Percentiles rank a stretch among this genome's conserved stretches.
Evolutionary conservation across 2,113 vertebrate genomes (phyloP).

Genomic region (Alligator mississippiensis): DNA sequence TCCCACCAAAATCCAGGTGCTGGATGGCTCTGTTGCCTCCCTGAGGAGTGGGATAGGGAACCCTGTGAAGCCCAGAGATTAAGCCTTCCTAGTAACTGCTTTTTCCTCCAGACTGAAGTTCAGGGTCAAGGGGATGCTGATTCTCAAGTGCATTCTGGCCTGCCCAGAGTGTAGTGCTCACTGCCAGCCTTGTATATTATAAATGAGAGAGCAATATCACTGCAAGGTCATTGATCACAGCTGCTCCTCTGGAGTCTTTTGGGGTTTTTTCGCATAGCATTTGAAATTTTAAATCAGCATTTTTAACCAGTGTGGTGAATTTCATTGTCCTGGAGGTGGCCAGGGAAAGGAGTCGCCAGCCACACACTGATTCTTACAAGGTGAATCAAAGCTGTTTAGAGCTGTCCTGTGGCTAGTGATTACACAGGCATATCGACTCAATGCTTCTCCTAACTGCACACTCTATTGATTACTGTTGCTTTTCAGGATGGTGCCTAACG

Average conservation of each 20-base stretch:
- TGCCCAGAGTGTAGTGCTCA: not conserved
- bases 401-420: not conserved
- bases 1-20: not conserved
- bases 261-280: not conserved
- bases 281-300: not conserved
- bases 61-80: not conserved
- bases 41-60: not conserved
- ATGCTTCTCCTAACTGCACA: not conserved
- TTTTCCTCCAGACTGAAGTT: not conserved
- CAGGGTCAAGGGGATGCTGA: not conserved
- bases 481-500: not conserved
- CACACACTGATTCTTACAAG: not conserved
- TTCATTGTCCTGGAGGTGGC: not conserved
- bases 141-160: not conserved
- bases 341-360: not conserved
- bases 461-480: not conserved
- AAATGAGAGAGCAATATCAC: not conserved
- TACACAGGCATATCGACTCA: not conserved
- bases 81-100: not conserved
- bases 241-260: not conserved
- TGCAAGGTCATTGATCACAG: not conserved
- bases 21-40: not conserved
- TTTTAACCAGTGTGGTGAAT: not conserved
- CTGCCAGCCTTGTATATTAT: not conserved
- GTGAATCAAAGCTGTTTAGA: not conserved